Percentiles rank a stretch among this genome's conserved stretches.
Evolutionary conservation across 2,113 vertebrate genomes (phyloP).

Genomic region (Ptyas mucosa): DNA sequence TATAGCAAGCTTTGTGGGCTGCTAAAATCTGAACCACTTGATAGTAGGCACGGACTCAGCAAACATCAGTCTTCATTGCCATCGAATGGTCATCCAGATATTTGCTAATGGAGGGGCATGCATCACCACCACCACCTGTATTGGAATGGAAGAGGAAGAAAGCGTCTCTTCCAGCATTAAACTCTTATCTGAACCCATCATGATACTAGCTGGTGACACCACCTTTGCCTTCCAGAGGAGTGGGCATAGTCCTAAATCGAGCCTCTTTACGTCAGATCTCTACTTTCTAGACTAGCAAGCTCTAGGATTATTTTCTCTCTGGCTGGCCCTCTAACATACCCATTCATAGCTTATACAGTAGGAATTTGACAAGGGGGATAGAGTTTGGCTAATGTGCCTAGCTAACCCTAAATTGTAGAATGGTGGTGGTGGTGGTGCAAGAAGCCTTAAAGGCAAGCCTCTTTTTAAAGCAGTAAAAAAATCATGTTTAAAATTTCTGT

Average conservation of each 20-base stretch:
- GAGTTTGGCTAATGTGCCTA: not conserved
- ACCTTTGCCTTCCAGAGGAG: not conserved
- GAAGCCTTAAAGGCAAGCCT: not conserved
- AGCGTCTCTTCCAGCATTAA: not conserved
- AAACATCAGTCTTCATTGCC: not conserved
- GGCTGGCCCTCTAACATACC: not conserved
- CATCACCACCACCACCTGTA: not conserved
- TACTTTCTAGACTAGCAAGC: not conserved
- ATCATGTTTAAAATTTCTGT: not conserved
- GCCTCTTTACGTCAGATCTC: not conserved
- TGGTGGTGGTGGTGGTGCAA: not conserved
- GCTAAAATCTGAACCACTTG: not conserved
- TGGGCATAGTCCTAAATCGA: not conserved
- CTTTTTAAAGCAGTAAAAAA: not conserved
- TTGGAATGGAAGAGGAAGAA: not conserved
- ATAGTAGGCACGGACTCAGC: not conserved
- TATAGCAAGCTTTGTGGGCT: not conserved
- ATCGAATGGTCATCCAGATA: not conserved
- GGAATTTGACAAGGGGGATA: not conserved
- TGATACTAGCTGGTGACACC: not conserved
- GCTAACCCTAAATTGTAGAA: not conserved
- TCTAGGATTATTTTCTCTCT: not conserved
- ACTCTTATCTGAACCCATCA: not conserved
- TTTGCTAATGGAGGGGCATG: not conserved
- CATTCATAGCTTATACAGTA: not conserved